Conservation (phyloP, 2,797 vertebrate genomes). For the Bradypodion pumilum region DNA sequence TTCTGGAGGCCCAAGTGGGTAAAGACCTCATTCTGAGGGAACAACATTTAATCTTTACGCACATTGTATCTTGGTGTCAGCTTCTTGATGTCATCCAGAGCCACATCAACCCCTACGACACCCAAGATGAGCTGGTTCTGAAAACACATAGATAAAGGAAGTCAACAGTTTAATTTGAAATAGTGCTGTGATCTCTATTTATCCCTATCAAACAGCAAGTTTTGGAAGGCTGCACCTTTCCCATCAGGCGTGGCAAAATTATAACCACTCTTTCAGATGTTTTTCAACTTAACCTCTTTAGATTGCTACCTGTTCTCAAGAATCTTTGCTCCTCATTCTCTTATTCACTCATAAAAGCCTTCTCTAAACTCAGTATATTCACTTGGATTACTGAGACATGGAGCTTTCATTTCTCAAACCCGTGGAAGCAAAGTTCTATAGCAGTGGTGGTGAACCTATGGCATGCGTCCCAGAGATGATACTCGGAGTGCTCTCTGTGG, state of each 20-base stretch:
- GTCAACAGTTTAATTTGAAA: not conserved
- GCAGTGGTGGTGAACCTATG: too few relatives aligned
- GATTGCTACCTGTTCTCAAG: not conserved
- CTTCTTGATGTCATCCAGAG: constrained; percentile 94
- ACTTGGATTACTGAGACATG: too few relatives aligned
- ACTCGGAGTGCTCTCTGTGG: too few relatives aligned
- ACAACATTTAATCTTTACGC: constrained; percentile 52
- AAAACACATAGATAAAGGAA: constrained; percentile 21
- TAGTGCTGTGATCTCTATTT: not conserved
- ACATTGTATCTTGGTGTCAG: constrained; percentile 95
- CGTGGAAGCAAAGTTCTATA: not conserved
- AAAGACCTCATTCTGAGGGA: not conserved
- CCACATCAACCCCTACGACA: constrained; percentile 96
- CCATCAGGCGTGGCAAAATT: not conserved
- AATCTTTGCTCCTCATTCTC: too few relatives aligned
- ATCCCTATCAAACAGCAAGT: not conserved
- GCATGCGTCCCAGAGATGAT: too few relatives aligned
- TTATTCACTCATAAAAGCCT: not conserved
- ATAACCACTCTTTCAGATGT: too few relatives aligned
- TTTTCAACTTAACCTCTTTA: not conserved
- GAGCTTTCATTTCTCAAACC: too few relatives aligned
- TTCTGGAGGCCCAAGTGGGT: not conserved
- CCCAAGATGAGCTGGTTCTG: constrained; percentile 98
- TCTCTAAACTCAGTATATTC: not conserved
- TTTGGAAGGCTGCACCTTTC: not conserved